These are phyloP conservation scores for Pangasianodon gigas DNA, from an alignment of 2,113 vertebrate species.

Conservation along the genomic window DNA sequence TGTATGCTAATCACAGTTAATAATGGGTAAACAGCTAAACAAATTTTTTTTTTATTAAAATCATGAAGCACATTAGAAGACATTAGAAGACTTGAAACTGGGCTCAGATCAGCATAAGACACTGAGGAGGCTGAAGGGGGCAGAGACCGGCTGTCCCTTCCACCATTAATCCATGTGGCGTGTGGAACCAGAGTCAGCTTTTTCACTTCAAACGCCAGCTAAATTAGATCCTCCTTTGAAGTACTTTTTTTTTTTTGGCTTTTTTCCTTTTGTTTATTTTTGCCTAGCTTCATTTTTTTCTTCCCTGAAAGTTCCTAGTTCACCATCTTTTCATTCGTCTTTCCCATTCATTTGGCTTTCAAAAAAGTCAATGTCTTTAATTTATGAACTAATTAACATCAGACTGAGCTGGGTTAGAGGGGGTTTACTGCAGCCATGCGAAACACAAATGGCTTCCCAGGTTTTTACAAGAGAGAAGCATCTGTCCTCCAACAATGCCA, in stretches of 20 bases:
- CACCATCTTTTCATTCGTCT: constrained; percentile 44
- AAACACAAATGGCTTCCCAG: constrained; percentile 50
- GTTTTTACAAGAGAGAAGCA: constrained; percentile 50
- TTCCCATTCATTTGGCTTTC: constrained; percentile 47
- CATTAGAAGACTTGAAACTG: neutral
- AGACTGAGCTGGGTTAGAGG: constrained; percentile 51
- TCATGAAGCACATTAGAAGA: neutral
- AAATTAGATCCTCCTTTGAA: constrained; percentile 57
- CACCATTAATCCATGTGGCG: constrained; percentile 50
- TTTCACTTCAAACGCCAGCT: constrained; percentile 55
- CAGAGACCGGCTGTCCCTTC: constrained; percentile 25
- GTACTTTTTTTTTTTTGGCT: constrained; percentile 32
- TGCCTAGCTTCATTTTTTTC: constrained; percentile 43
- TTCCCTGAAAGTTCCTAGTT: constrained; percentile 47
- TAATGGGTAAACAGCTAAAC: neutral
- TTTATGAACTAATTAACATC: constrained; percentile 61
- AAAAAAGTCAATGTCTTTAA: constrained; percentile 56
- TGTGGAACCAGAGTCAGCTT: constrained; percentile 52
- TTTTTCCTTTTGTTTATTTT: constrained; percentile 54
- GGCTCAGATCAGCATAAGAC: constrained; percentile 17
- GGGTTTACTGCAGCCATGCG: constrained; percentile 53
- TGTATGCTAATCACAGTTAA: neutral
- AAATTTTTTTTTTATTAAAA: neutral
- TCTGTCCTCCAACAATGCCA: constrained; percentile 53
- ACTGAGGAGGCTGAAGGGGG: neutral